Base-by-base conservation (phyloP, 1,140 invertebrate species). In the Plodia interpunctella region DNA sequence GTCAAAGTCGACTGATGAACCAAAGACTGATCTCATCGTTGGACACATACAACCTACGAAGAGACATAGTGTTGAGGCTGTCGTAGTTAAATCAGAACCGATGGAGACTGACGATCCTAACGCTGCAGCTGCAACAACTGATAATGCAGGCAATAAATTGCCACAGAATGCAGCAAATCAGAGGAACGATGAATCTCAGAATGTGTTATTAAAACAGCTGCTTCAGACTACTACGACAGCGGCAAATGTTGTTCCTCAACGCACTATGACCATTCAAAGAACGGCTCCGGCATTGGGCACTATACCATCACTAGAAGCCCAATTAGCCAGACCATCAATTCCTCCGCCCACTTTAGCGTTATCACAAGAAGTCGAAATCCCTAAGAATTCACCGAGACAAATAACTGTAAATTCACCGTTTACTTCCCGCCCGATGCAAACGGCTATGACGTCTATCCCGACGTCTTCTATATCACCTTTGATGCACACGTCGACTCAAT, bases 171-270 rank as follows among this genome's bases (percentile, higher is more conserved):
- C 64, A 11, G 65, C 67, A 17, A 86, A 80, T 60, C 81, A 86
- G 81, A 93, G 91, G 71, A 90, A 92, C 51, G 94, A 96, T 70
- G 95, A 97, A 65, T 95, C 95, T 0, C 96, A 97, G 78, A 97
- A 98, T 90, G 96, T 97, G 9, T 83, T 98, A 15, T 81, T 98
- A 17, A 98, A 98, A 76, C 96, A 98, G 80, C 88, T 98, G 20
- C 80, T 98, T 17, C 96, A 98, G 80, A 97, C 97, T 69, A 96
- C 95, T 9, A 95, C 92, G 5, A 90, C 90, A 60, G 87, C 91
- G 21, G 81, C 91, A 19, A 85, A 82, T 57, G 77, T 91, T 1
- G 90, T 90, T 11, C 90, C 91, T 59, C 87, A 72, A 67, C 80
- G 75, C 52, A 72, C 90, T 70, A 72, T 90, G 84, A 73, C 90